phyloP scores from a whole-genome alignment of 2,797 vertebrate genomes.

The Lophotriccus pileatus region DNA sequence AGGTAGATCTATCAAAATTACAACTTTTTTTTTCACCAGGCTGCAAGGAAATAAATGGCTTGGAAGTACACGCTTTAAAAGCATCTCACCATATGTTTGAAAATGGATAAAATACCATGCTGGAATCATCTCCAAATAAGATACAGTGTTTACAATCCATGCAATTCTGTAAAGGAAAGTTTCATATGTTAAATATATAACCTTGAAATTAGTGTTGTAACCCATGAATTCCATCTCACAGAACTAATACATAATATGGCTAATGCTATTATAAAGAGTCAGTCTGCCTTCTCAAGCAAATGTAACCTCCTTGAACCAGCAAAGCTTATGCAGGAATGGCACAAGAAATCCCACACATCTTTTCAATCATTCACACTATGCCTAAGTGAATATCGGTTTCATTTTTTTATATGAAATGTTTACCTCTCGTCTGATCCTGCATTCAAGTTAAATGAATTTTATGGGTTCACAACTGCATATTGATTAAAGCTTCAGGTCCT shows the following conservation, averaged over 20 bases:
- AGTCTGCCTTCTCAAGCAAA: constrained; percentile 19
- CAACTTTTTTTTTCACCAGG: not conserved
- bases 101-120: not conserved
- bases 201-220: not conserved
- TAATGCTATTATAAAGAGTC: constrained; percentile 20
- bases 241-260: not conserved
- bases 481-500: not conserved
- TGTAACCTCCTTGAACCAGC: not conserved
- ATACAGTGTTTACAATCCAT: not conserved
- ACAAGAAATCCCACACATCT: not conserved
- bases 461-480: not conserved
- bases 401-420: not conserved
- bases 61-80: not conserved
- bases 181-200: not conserved
- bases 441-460: not conserved
- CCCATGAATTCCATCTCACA: not conserved
- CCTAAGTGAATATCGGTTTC: not conserved
- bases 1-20: not conserved
- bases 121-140: not conserved
- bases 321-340: not conserved
- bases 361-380: not conserved
- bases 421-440: not conserved
- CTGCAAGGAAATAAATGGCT: not conserved
- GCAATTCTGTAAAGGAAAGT: not conserved
- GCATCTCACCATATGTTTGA: not conserved